Base-by-base conservation (phyloP, 2,888 invertebrate species). In the Hetaerina titia region DNA sequence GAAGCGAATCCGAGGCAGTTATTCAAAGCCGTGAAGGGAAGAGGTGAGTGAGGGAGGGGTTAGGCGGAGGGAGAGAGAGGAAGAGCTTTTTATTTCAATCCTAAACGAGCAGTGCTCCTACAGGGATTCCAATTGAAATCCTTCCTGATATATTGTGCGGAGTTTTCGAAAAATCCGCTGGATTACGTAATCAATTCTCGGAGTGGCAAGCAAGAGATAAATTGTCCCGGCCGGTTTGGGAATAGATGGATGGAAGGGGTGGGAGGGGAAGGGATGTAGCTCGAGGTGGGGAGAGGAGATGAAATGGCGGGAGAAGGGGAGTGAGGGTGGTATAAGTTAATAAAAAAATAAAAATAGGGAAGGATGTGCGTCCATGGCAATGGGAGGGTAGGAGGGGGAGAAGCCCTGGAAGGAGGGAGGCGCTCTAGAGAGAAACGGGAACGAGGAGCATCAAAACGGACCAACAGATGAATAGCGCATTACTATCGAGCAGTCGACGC, bases 141-240 rank as follows among this genome's bases (percentile, higher is more conserved):
- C 88, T 88, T 56, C 88, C 88, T 88, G 88, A 88, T 88, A 88
- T 88, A 88, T 88, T 88, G 88, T 88, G 88, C 88, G 56, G 88
- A 88, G 88, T 56, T 88, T 88, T 88, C 88, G 88, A 88, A 88
- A 87, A 88, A 88, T 56, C 88, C 88, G 88, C 45, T 88, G 88
- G 88, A 88, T 88, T 88, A 88, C 88, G 88, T 88, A 88, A 88
- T 88, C 88, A 88, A 88, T 88, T 88, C 88, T 88, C 88, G 88
- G 45, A 88, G 88, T 88, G 88, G 88, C 88, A 88, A 45, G 88
- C 88, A 56, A 45, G 88, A 88, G 88, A 88, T 88, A 88, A 88
- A 88, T 88, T 88, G 88, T 88, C 88, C 88, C 56, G 45, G 88
- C 56, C 56, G 88, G 19, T 56, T 45, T 56, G 88, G 88, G 88